phyloP scores from a whole-genome alignment of 2,888 invertebrate genomes.

The Ferrisia virgata region DNA sequence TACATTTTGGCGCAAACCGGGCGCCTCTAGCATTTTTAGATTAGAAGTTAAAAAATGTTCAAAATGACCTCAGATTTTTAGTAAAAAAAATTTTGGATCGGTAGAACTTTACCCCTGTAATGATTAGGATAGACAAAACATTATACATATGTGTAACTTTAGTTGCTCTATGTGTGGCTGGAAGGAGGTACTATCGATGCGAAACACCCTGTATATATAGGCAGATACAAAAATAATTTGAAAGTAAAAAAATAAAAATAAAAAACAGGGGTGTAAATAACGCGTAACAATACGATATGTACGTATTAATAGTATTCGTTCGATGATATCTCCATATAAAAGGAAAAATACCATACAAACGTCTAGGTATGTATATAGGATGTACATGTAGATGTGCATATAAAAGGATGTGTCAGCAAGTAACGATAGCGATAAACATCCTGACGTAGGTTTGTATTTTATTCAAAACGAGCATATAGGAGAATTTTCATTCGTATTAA shows the following conservation, averaged over 20 bases:
- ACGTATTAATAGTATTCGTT: conserved; percentile 18
- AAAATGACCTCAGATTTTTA: no score
- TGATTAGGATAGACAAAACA: no score
- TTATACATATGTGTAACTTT: not conserved
- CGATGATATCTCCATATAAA: conserved; percentile 14
- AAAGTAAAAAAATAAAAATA: not conserved
- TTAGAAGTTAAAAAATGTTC: no score
- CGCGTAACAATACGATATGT: conserved; percentile 12
- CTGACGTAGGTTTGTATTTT: conserved; percentile 21
- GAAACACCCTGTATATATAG: not conserved
- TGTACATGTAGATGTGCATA: no score
- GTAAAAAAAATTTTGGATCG: no score
- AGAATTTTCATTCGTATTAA: not conserved
- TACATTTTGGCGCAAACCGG: no score
- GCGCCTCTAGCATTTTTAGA: no score
- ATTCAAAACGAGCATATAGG: not conserved
- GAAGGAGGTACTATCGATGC: no score
- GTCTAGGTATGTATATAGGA: no score
- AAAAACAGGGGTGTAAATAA: not conserved
- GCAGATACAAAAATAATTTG: not conserved
- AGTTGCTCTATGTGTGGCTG: no score
- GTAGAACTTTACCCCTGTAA: no score
- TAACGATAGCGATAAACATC: conserved; percentile 20
- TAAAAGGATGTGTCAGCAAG: conserved; percentile 27
- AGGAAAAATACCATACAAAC: no score